phyloP scores from a whole-genome alignment of 2,888 invertebrate genomes.

The Nyleta sp. region DNA sequence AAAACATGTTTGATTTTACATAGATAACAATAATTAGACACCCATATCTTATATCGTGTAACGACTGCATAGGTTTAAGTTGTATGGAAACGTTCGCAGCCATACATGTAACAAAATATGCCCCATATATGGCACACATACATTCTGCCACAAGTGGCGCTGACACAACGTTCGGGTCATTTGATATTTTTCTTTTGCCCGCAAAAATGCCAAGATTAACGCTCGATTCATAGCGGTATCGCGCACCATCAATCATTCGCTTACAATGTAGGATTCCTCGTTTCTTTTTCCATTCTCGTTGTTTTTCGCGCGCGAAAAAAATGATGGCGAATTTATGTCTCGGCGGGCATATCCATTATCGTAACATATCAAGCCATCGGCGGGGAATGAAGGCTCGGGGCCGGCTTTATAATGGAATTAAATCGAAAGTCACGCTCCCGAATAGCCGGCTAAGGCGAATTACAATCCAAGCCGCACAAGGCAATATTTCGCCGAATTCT shows the following conservation, averaged over 20 bases:
- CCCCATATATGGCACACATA: too few relatives aligned
- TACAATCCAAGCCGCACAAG: slow-evolving; percentile 72
- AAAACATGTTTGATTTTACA: too few relatives aligned
- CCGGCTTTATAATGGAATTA: slow-evolving; percentile 71
- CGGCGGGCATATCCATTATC: slow-evolving; percentile 20
- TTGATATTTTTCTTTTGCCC: background rate
- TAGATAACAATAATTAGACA: too few relatives aligned
- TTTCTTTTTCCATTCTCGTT: background rate
- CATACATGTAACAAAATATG: too few relatives aligned
- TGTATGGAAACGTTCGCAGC: too few relatives aligned
- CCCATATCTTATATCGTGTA: too few relatives aligned
- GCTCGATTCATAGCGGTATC: slow-evolving; percentile 21
- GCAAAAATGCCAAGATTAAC: slow-evolving; percentile 29
- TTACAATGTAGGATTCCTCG: slow-evolving; percentile 2
- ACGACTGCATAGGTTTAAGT: too few relatives aligned
- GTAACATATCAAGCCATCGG: slow-evolving; percentile 26
- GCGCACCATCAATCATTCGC: slow-evolving; percentile 43
- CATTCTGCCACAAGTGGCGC: too few relatives aligned
- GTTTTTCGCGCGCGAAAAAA: slow-evolving; percentile 22
- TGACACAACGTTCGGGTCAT: slow-evolving; percentile 8
- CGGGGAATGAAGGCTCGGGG: background rate
- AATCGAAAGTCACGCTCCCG: slow-evolving; percentile 76
- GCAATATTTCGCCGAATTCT: slow-evolving; percentile 78
- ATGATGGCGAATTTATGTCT: slow-evolving; percentile 35
- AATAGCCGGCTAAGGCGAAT: slow-evolving; percentile 77